phyloP scores from a whole-genome alignment of 2,113 vertebrate genomes.

The Jaculus jaculus region DNA sequence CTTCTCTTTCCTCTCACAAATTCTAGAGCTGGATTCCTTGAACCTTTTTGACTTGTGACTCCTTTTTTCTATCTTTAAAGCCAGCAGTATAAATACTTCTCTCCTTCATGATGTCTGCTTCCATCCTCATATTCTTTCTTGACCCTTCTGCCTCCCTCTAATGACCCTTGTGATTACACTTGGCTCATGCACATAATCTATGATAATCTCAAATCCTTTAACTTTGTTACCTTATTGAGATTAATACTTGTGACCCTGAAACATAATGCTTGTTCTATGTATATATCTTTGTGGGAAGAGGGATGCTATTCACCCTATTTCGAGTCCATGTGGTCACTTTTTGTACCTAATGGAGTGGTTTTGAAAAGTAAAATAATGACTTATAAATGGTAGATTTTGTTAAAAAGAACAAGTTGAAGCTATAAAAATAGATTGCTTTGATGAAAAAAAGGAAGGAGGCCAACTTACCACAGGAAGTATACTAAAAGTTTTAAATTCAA shows the following conservation, averaged over 20 bases:
- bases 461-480: not conserved
- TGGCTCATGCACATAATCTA: not conserved
- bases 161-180: not conserved
- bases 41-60: not conserved
- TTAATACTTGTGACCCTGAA: not conserved
- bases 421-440: conserved; percentile 15
- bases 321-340: not conserved
- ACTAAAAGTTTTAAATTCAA: conserved; percentile 41
- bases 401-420: not conserved
- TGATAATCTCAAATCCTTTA: conserved; percentile 1
- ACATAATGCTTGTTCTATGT: not conserved
- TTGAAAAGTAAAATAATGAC: conserved; percentile 42
- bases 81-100: not conserved
- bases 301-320: not conserved
- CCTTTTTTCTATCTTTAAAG: not conserved
- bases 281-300: not conserved
- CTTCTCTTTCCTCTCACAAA: conserved; percentile 3
- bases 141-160: not conserved
- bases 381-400: conserved; percentile 17
- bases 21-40: not conserved
- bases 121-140: conserved; percentile 2
- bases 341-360: not conserved
- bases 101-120: not conserved
- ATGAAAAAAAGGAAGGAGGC: not conserved
- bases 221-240: not conserved